Evolutionary conservation across 2,797 vertebrate species (phyloP).

Genomic region (Miichthys miiuy): DNA sequence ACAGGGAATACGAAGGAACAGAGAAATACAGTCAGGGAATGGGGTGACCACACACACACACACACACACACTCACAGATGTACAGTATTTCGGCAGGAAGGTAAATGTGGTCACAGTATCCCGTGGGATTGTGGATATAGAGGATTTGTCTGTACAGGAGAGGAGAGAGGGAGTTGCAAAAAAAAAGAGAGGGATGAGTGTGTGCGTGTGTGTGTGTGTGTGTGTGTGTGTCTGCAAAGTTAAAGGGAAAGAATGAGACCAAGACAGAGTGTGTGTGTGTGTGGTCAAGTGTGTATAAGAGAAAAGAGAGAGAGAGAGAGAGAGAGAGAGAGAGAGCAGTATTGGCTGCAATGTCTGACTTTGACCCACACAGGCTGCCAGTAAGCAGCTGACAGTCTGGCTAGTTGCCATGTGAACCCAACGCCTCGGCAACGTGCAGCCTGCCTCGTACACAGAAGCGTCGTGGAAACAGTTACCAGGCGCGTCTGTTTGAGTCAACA

Average conservation of each 20-base stretch:
- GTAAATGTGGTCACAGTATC: conserved; percentile 27
- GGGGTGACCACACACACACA: conserved; percentile 34
- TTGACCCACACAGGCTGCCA: conserved; percentile 78
- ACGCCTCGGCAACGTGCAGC: conserved; percentile 82
- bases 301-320: conserved; percentile 32
- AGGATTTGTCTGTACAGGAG: conserved; percentile 40
- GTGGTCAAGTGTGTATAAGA: conserved; percentile 18
- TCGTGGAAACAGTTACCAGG: conserved; percentile 71
- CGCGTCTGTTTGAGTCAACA: conserved; percentile 72
- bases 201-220: conserved; percentile 36
- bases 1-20: conserved; percentile 39
- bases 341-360: conserved; percentile 69
- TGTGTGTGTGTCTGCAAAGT: conserved; percentile 26
- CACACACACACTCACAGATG: conserved; percentile 48
- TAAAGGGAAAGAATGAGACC: conserved; percentile 51
- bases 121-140: conserved; percentile 25
- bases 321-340: conserved; percentile 43
- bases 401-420: conserved; percentile 73
- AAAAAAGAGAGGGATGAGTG: conserved; percentile 30
- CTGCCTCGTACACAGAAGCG: conserved; percentile 79
- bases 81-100: conserved; percentile 36
- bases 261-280: conserved; percentile 55
- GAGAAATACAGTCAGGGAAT: conserved; percentile 40
- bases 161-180: conserved; percentile 35
- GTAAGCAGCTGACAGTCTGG: conserved; percentile 80